Conservation (phyloP, 2,888 invertebrate genomes). For the Campoplex capitator region DNA sequence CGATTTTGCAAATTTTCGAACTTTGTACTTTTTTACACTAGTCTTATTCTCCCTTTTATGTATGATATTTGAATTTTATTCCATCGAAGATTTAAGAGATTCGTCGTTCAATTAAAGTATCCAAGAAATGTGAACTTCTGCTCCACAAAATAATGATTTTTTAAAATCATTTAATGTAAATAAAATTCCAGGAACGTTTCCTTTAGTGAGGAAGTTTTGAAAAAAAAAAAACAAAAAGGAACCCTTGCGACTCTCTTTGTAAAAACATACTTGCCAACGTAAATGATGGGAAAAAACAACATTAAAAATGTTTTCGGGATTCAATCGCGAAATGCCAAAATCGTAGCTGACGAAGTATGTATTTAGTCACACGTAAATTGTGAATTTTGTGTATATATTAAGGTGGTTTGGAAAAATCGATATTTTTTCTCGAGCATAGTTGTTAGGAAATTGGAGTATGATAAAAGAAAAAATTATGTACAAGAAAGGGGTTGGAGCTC, state of each 20-base stretch:
- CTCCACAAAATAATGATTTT: background rate
- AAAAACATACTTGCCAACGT: background rate
- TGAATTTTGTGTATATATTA: slow-evolving; percentile 37
- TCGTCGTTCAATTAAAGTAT: slow-evolving; percentile 27
- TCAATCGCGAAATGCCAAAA: background rate
- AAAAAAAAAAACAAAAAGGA: background rate
- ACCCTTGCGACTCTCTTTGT: background rate
- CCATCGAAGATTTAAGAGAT: slow-evolving; percentile 46
- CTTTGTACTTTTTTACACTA: slow-evolving; percentile 52
- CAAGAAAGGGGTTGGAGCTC: too few species aligned
- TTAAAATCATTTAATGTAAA: background rate
- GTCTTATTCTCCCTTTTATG: slow-evolving; percentile 50
- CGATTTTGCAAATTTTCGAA: background rate
- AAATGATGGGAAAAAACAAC: background rate
- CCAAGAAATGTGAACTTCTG: background rate
- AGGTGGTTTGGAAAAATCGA: too few species aligned
- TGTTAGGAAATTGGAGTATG: too few species aligned
- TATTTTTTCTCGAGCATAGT: too few species aligned
- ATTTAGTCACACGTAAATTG: slow-evolving; percentile 62
- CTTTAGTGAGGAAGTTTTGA: background rate
- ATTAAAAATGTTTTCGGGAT: background rate
- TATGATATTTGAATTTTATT: slow-evolving; percentile 14
- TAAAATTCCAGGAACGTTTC: background rate
- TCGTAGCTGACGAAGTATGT: slow-evolving; percentile 50
- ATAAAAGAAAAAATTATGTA: too few species aligned